Conservation (phyloP, 2,888 invertebrate species). For the Hyposoter dolosus region DNA sequence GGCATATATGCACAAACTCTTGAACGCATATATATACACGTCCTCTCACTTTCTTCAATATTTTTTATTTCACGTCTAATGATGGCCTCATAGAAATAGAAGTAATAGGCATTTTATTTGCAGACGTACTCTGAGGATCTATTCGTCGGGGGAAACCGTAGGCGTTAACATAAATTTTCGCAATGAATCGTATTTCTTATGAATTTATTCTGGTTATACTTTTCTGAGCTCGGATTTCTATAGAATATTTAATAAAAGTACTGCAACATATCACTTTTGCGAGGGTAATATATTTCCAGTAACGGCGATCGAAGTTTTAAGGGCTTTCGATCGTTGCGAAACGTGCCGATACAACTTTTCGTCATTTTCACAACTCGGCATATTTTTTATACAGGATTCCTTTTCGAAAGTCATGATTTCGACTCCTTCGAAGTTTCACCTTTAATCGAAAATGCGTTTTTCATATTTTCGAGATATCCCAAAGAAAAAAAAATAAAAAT, state of each 20-base stretch:
- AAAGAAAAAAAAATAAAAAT: background rate
- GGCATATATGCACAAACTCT: background rate
- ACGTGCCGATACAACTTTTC: background rate
- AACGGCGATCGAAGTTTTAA: background rate
- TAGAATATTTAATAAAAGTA: background rate
- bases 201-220: slow-evolving; percentile 69
- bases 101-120: slow-evolving; percentile 18
- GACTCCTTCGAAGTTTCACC: background rate
- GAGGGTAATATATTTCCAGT: background rate
- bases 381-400: background rate
- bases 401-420: background rate
- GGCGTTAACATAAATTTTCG: slow-evolving; percentile 38
- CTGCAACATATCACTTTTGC: background rate
- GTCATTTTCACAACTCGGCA: background rate
- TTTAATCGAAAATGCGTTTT: background rate
- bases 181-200: slow-evolving; percentile 56
- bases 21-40: background rate
- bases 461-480: background rate
- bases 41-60: slow-evolving; percentile 57
- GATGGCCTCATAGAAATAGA: slow-evolving; percentile 37
- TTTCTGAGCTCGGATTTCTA: slow-evolving; percentile 36
- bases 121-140: slow-evolving; percentile 16
- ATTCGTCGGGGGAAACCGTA: slow-evolving; percentile 3
- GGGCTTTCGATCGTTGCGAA: background rate
- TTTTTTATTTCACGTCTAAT: slow-evolving; percentile 30